These are phyloP conservation scores for Choristoneura fumiferana DNA, from an alignment of 1,140 invertebrate species.

Conservation along the genomic window DNA sequence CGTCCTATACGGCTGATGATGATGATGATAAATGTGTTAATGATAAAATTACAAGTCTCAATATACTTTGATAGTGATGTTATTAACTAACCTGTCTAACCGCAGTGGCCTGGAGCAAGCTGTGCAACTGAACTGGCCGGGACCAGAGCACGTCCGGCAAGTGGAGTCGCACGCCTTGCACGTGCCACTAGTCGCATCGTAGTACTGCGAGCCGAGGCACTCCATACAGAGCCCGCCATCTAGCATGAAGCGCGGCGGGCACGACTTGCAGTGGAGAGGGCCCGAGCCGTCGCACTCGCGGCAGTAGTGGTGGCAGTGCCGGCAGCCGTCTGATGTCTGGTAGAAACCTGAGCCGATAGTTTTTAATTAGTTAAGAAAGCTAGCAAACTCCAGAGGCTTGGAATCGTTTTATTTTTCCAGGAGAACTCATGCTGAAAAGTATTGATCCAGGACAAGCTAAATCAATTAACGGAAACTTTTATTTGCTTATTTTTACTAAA, in stretches of 20 bases:
- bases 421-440: too few species aligned
- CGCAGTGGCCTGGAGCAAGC: slow-evolving; percentile 82
- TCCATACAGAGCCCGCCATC: slow-evolving; percentile 87
- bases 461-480: too few species aligned
- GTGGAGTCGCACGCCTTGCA: slow-evolving; percentile 84
- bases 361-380: too few species aligned
- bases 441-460: too few species aligned
- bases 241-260: slow-evolving; percentile 84
- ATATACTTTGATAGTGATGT: too few species aligned
- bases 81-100: slow-evolving; percentile 77
- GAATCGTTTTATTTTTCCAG: too few species aligned
- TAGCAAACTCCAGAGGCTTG: too few species aligned
- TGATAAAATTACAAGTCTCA: too few species aligned
- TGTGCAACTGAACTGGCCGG: slow-evolving; percentile 84
- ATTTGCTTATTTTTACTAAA: too few species aligned
- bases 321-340: slow-evolving; percentile 87
- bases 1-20: too few species aligned
- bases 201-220: slow-evolving; percentile 85
- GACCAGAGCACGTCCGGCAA: slow-evolving; percentile 85
- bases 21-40: too few species aligned
- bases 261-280: slow-evolving; percentile 85
- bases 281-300: slow-evolving; percentile 88
- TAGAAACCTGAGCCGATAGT: slow-evolving; percentile 80
- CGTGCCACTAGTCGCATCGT: slow-evolving; percentile 82
- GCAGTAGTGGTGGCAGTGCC: slow-evolving; percentile 91